Evolutionary conservation across 2,888 invertebrate genomes (phyloP).

Genomic region (Argynnis bischoffii): DNA sequence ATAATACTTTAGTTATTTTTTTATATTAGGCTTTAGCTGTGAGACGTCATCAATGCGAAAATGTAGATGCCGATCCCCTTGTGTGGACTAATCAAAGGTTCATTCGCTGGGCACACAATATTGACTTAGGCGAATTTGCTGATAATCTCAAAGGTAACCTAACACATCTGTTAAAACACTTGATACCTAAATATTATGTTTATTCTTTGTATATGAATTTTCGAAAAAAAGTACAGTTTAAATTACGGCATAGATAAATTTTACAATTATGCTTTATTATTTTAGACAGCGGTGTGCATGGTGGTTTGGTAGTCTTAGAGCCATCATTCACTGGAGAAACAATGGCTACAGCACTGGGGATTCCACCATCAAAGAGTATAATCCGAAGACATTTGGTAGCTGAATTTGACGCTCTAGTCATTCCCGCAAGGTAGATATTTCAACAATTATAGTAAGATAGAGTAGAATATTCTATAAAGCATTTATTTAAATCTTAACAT

Average conservation of each 20-base stretch:
- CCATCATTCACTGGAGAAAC: constrained; percentile 97
- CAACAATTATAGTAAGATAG: neutral
- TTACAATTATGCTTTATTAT: constrained; percentile 34
- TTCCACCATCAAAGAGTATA: constrained; percentile 96
- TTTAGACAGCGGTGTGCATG: constrained; percentile 96
- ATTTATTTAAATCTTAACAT: constrained; percentile 18
- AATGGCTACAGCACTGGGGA: constrained; percentile 95
- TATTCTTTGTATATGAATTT: neutral
- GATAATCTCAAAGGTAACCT: constrained; percentile 92
- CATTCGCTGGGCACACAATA: constrained; percentile 95
- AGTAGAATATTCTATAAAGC: constrained; percentile 11
- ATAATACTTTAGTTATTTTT: neutral
- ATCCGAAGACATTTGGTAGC: constrained; percentile 95
- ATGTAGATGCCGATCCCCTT: constrained; percentile 93
- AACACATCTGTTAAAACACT: no score
- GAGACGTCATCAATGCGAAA: constrained; percentile 93
- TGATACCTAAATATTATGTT: neutral
- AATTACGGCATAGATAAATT: neutral
- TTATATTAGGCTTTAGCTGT: constrained; percentile 89
- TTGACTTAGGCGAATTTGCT: constrained; percentile 96
- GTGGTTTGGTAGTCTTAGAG: constrained; percentile 95
- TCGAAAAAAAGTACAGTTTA: neutral
- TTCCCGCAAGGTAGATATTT: constrained; percentile 91
- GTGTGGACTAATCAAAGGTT: constrained; percentile 98
- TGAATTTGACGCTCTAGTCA: constrained; percentile 94